A percentile compares a stretch with the other conserved stretches of the same genome.
Evolutionary conservation across 2,797 vertebrate genomes (phyloP).

Genomic region (Tragelaphus oryx): DNA sequence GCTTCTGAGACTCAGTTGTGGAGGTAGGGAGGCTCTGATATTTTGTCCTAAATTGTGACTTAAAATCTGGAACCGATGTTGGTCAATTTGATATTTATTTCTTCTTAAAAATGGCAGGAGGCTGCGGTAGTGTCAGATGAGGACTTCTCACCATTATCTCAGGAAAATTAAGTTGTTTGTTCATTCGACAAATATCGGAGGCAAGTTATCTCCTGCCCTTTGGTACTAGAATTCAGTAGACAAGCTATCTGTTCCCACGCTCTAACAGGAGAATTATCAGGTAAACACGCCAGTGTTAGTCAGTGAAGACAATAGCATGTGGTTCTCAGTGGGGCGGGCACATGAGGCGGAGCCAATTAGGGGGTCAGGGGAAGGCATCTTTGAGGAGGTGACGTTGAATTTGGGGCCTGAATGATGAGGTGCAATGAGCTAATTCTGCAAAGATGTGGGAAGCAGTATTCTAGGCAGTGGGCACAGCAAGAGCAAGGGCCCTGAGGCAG

Average conservation of each 20-base stretch:
- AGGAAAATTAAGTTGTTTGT: not conserved
- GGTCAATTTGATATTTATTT: not conserved
- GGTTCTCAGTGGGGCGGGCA: not conserved
- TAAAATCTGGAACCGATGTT: not conserved
- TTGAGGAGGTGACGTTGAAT: not conserved
- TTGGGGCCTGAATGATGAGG: not conserved
- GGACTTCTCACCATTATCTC: not conserved
- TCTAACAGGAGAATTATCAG: rapidly evolving
- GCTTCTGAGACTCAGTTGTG: not conserved
- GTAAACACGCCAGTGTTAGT: not conserved
- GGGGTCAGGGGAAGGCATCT: not conserved
- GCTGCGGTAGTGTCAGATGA: not conserved
- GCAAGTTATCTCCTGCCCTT: not conserved
- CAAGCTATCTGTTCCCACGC: not conserved
- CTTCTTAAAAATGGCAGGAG: not conserved
- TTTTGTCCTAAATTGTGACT: not conserved
- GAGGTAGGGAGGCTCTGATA: not conserved
- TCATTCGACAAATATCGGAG: not conserved
- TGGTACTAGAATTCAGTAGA: rapidly evolving
- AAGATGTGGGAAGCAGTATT: not conserved
- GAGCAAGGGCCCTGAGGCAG: not conserved
- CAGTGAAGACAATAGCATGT: rapidly evolving
- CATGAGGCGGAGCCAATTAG: rapidly evolving
- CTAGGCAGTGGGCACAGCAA: not conserved
- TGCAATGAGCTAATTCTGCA: not conserved